Evolutionary conservation across 2,113 vertebrate genomes (phyloP).

Genomic region (Chauna torquata): DNA sequence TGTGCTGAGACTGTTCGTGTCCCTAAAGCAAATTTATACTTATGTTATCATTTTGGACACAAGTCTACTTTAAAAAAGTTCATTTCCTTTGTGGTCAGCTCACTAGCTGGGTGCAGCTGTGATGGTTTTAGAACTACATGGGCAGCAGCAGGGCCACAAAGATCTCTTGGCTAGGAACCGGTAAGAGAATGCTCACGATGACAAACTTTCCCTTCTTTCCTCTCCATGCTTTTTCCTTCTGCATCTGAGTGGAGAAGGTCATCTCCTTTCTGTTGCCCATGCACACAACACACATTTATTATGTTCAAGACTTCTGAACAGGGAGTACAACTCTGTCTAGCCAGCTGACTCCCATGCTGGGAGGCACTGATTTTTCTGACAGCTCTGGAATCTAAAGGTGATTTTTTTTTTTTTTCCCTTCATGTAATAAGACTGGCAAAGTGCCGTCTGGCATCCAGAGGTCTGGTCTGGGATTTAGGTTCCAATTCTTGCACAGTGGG

Average conservation of each 20-base stretch:
- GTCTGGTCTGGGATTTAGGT: not conserved
- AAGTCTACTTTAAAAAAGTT: not conserved
- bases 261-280: not conserved
- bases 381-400: not conserved
- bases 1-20: not conserved
- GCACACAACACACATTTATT: not conserved
- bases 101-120: not conserved
- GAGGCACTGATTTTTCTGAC: not conserved
- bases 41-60: not conserved
- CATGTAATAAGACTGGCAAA: not conserved
- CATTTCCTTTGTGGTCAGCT: not conserved
- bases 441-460: not conserved
- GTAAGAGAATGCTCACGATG: not conserved
- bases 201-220: not conserved
- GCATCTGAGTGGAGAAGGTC: not conserved
- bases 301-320: not conserved
- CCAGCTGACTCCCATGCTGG: not conserved
- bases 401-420: not conserved
- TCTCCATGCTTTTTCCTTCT: not conserved
- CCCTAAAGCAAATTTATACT: not conserved
- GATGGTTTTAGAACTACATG: not conserved
- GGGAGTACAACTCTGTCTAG: not conserved
- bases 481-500: not conserved
- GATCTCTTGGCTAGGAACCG: not conserved
- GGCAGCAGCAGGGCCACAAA: not conserved